Conservation (phyloP, 2,113 vertebrate genomes). For the Nothoprocta pentlandii region DNA sequence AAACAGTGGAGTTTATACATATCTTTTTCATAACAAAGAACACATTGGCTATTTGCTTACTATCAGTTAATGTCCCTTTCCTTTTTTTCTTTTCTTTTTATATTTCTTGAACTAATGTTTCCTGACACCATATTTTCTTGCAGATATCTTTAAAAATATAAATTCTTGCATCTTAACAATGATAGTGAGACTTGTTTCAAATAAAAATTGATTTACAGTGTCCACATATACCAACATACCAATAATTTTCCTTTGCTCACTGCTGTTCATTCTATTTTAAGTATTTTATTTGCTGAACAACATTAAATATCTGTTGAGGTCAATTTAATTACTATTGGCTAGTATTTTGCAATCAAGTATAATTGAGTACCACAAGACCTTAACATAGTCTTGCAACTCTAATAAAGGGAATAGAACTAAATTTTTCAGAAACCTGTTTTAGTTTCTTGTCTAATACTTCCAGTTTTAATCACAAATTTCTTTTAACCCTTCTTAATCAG, state of each 20-base stretch:
- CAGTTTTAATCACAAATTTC: background rate
- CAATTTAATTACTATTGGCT: background rate
- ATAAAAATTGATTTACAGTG: background rate
- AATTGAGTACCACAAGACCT: background rate
- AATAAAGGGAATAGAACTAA: background rate
- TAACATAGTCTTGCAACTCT: background rate
- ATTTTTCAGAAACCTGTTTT: background rate
- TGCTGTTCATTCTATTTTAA: background rate
- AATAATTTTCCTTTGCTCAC: background rate
- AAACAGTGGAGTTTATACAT: background rate
- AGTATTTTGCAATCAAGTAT: background rate
- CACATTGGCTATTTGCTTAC: background rate
- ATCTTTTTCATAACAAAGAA: background rate
- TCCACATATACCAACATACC: background rate
- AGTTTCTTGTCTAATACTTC: background rate
- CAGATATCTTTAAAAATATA: background rate
- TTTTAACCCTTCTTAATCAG: background rate
- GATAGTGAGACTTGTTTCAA: background rate
- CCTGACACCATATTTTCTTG: background rate
- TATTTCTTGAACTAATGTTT: no score
- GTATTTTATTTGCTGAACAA: background rate
- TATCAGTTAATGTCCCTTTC: background rate
- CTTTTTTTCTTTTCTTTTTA: background rate
- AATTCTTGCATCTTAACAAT: background rate
- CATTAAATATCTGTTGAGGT: background rate